Evolutionary conservation across 2,113 vertebrate genomes (phyloP).

Genomic region (Mesembrinibis cayennensis): DNA sequence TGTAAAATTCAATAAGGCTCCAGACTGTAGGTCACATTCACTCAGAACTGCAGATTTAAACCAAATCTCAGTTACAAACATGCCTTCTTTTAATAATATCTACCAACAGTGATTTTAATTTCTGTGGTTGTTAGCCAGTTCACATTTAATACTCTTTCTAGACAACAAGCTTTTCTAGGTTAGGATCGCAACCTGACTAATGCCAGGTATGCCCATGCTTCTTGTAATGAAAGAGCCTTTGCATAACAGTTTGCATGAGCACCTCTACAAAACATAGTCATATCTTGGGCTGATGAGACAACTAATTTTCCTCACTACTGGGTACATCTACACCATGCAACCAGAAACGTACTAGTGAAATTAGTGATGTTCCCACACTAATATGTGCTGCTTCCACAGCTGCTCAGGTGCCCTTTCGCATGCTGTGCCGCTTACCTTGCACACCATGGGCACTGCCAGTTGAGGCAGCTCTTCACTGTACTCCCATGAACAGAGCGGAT

Average conservation of each 20-base stretch:
- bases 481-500: neutral
- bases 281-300: neutral
- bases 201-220: fast-evolving
- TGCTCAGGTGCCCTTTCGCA: neutral
- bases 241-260: neutral
- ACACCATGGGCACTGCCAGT: neutral
- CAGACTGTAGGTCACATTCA: neutral
- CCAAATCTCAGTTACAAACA: neutral
- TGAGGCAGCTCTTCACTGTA: neutral
- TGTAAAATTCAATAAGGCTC: neutral
- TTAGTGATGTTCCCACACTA: neutral
- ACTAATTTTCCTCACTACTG: neutral
- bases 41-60: neutral
- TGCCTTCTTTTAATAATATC: neutral
- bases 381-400: neutral
- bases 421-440: neutral
- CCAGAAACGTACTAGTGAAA: neutral
- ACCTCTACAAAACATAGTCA: neutral
- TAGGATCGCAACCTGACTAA: neutral
- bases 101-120: neutral
- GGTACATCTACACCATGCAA: neutral
- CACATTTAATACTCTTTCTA: neutral
- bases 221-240: neutral
- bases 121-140: neutral
- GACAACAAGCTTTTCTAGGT: neutral